Percentiles rank a stretch among this genome's conserved stretches.
Evolutionary conservation across 1,140 invertebrate species (phyloP).

Genomic region (Drosophila sechellia): DNA sequence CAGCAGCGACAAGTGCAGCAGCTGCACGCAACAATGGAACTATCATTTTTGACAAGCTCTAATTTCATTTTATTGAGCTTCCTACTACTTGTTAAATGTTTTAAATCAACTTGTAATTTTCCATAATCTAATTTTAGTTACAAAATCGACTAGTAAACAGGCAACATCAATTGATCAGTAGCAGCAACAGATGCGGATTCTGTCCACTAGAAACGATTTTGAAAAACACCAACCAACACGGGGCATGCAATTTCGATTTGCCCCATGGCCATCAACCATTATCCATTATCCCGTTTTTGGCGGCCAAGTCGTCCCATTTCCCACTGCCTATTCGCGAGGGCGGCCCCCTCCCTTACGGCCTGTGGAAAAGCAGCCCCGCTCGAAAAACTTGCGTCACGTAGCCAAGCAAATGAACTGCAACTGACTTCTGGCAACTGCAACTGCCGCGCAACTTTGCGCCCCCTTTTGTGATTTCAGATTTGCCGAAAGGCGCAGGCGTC

Average conservation of each 20-base stretch:
- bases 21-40: background rate
- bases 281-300: slow-evolving; percentile 13
- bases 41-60: background rate
- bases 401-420: slow-evolving; percentile 58
- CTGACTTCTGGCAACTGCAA: slow-evolving; percentile 37
- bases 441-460: background rate
- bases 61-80: too few species aligned
- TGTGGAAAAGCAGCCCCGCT: too few species aligned
- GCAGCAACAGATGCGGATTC: background rate
- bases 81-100: too few species aligned
- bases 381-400: slow-evolving; percentile 44
- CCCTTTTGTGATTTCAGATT: background rate
- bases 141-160: background rate
- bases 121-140: background rate
- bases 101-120: background rate
- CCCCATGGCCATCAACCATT: slow-evolving; percentile 18
- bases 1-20: slow-evolving; percentile 6
- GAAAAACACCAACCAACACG: background rate
- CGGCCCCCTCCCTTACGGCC: too few species aligned
- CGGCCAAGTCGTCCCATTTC: background rate
- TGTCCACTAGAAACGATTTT: slow-evolving; percentile 10
- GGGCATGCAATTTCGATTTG: slow-evolving; percentile 9
- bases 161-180: background rate
- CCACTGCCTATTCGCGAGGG: background rate
- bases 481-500: slow-evolving; percentile 32